Base-by-base conservation (phyloP, 2,797 vertebrate genomes). In the Limosa lapponica region DNA sequence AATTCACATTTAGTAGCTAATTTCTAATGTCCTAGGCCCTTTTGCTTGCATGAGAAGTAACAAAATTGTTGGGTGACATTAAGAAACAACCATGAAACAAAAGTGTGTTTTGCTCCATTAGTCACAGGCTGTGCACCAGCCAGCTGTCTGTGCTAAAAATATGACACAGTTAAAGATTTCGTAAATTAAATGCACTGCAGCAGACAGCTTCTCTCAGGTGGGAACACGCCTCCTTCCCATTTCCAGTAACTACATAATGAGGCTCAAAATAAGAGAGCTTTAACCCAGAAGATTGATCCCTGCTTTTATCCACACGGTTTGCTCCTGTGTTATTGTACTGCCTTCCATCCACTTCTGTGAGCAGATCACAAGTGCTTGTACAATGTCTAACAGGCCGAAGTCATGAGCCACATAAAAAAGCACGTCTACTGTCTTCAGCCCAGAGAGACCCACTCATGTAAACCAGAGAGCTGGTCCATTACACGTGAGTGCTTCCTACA, bases 81-180 rank as follows among this genome's bases (percentile, higher is more conserved):
- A 97, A 96, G 91, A 93, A 95, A 88, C 92, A 92, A 90, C 75
- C 92, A 48, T 11, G 85, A 96, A 97, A 97, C 96, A 96, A 91
- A 96, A 97, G 95, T 65, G 86, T 91, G 90, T 86, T 98, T 97
- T 93, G 96, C 97, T 97, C 96, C 90, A 92, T 97, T 96, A 98
- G 97, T 96, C 97, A 97, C 95, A 96, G 95, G 92, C 97, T 97
- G 96, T 39, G 73, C 62, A 96, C 79, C 97, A 98, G 95, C 92
- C 97, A 98, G 97, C 96, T 98, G 98, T 96, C 79, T 92, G 93
- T 57, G 93, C 97, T 97, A 98, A 97, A 98, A 98, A 98, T 98
- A 98, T 14, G n/a, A 61, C 88, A 73, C 82, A 73, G 81, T 55
- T 93, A 36, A 94, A 97, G 96, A 94, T 89, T 95, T 91, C 34